Base-by-base conservation (phyloP, 2,888 invertebrate species). In the Drosophila stalkeri region DNA sequence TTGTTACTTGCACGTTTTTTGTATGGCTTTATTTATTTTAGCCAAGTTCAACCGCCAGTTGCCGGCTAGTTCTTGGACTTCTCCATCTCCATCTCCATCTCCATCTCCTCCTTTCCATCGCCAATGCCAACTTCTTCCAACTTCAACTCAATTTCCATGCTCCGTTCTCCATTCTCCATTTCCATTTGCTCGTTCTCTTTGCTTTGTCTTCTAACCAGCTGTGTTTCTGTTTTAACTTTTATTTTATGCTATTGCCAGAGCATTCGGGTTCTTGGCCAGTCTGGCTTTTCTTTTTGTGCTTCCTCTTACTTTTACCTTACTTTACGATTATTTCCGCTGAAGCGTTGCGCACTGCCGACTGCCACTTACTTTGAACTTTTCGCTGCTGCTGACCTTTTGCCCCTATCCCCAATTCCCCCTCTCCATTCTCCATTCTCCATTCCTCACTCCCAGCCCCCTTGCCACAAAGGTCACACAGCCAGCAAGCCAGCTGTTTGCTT, bases 301-400 rank as follows among this genome's bases (percentile, higher is more conserved):
- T 41, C 64, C 52, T 55, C 61, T 75, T 55, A 41, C 41, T 55
- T 41, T 41, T 82, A 82, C 81, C 88, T 85, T 75, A 86, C 81
- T 86, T 89, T 82, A 86, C 89, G 86, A 86, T 89, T 86, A 87
- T 86, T 86, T 86, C 86, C 86, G 86, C 89, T 76, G 85, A 87
- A 81, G 74, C 80, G 87, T 80, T 84, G 85, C 83, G 85, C 85
- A 70, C 80, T 74, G 77, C 66, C 68, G 75, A 75, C 81, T 84
- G 83, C 86, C 76, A 83, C 76, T 82, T 81, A 81, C 82, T 82
- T 82, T 86, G 86, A 82, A 82, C 86, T 82, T 86, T 82, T 55
- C 35, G 51, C 67, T 71, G 79, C 78, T 60, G 61, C 74, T 75
- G 75, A 74, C 75, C 74, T 74, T 55, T 52, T 54, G 8, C 35